phyloP scores from a whole-genome alignment of 2,113 vertebrate genomes.

The Nothoprocta perdicaria region DNA sequence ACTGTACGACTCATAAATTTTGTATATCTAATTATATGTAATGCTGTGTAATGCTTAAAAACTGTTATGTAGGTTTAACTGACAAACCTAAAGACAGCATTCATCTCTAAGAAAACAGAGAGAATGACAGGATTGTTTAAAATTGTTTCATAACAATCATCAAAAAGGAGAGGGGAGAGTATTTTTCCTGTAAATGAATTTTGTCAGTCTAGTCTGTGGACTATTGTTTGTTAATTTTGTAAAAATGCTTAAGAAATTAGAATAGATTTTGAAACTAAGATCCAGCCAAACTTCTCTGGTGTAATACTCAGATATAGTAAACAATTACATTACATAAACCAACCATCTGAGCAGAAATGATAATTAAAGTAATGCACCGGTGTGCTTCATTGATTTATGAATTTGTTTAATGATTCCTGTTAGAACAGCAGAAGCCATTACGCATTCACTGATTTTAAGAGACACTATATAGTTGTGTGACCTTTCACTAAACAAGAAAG shows the following conservation, averaged over 20 bases:
- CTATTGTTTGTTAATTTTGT: conserved; percentile 6
- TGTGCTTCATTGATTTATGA: conserved; percentile 92
- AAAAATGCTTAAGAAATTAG: conserved; percentile 45
- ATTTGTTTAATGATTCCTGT: conserved; percentile 92
- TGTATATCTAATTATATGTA: not conserved
- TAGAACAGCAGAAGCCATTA: conserved; percentile 80
- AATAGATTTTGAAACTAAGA: conserved; percentile 52
- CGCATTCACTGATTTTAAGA: conserved; percentile 76
- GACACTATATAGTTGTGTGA: conserved; percentile 58
- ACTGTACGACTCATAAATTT: not conserved
- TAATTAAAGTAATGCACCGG: conserved; percentile 91
- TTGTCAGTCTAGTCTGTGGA: not conserved
- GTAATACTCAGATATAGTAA: conserved; percentile 84
- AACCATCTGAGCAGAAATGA: conserved; percentile 87
- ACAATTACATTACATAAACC: conserved; percentile 89
- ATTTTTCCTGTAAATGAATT: conserved; percentile 15
- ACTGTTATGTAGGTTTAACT: not conserved
- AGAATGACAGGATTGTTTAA: conserved; percentile 1
- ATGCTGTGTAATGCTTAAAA: not conserved
- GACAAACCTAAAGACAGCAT: conserved; percentile 20
- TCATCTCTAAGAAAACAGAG: conserved; percentile 19
- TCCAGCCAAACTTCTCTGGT: conserved; percentile 39
- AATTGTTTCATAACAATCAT: conserved; percentile 1
- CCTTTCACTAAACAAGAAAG: conserved; percentile 66
- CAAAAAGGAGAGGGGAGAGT: not conserved